These are phyloP conservation scores for Corythucha ciliata DNA, from an alignment of 2,888 invertebrate genomes.

Conservation along the genomic window DNA sequence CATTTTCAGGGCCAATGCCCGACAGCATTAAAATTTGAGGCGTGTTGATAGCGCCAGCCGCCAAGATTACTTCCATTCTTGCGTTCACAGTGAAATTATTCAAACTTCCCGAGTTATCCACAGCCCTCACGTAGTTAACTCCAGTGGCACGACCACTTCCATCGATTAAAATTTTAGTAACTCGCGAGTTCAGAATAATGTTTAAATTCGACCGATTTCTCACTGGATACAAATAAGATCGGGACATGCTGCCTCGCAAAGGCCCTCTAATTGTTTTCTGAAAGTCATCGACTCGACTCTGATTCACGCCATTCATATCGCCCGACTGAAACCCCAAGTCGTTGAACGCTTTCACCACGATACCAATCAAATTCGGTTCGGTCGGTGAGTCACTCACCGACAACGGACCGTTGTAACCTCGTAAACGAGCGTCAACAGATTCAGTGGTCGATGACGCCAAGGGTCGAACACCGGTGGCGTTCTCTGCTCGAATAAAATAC, in stretches of 20 bases:
- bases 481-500: conserved; percentile 21
- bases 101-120: too few species aligned
- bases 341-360: conserved; percentile 34
- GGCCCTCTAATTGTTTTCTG: conserved; percentile 21
- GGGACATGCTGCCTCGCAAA: conserved; percentile 26
- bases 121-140: conserved; percentile 19
- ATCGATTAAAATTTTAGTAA: conserved; percentile 25
- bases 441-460: background rate
- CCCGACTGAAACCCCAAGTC: conserved; percentile 21
- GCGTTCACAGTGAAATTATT: conserved; percentile 14
- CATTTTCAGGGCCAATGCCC: conserved; percentile 28
- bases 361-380: conserved; percentile 45
- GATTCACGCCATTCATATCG: conserved; percentile 24
- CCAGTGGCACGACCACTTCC: conserved; percentile 19
- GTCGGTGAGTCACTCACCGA: conserved; percentile 9
- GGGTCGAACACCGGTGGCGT: conserved; percentile 10
- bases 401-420: conserved; percentile 13
- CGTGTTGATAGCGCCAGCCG: conserved; percentile 27
- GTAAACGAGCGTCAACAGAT: too few species aligned
- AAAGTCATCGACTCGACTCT: conserved; percentile 6
- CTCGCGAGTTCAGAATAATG: conserved; percentile 23
- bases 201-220: conserved; percentile 24
- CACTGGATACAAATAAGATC: conserved; percentile 26
- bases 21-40: conserved; percentile 31
- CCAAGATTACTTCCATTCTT: conserved; percentile 28